phyloP scores from a whole-genome alignment of 1,140 invertebrate species.

The Pseudoatta argentina region DNA sequence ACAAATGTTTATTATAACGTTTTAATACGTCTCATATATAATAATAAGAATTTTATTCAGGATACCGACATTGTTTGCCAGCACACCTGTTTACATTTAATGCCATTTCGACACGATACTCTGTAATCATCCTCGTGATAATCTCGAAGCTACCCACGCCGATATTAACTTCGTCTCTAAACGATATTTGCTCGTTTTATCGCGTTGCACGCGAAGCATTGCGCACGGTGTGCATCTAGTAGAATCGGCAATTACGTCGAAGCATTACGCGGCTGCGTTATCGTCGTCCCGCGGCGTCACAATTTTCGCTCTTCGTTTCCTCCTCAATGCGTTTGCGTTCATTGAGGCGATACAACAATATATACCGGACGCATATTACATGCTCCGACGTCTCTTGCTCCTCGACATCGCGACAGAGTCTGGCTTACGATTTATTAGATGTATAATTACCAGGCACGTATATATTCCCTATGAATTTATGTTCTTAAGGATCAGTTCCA shows the following conservation, averaged over 20 bases:
- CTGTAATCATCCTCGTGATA: conserved; percentile 50
- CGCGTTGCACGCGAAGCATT: conserved; percentile 28
- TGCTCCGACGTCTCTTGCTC: neutral
- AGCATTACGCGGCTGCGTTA: conserved; percentile 29
- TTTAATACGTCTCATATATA: conserved; percentile 32
- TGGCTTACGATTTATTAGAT: conserved; percentile 20
- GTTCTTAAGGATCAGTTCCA: conserved; percentile 22
- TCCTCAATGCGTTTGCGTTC: conserved; percentile 16
- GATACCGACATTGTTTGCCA: conserved; percentile 42
- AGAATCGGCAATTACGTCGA: conserved; percentile 42
- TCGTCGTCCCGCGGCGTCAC: conserved; percentile 20
- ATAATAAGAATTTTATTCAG: conserved; percentile 47
- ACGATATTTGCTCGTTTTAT: conserved; percentile 59
- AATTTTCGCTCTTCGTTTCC: conserved; percentile 37
- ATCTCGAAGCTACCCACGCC: conserved; percentile 45
- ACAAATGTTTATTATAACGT: conserved; percentile 15
- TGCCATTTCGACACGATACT: conserved; percentile 53
- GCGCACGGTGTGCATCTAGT: neutral
- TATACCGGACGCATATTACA: neutral
- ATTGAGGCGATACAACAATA: conserved; percentile 7
- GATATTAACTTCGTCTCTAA: conserved; percentile 62
- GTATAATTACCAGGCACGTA: conserved; percentile 10
- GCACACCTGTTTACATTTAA: conserved; percentile 59
- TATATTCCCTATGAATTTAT: conserved; percentile 28
- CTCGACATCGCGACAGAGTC: neutral